These are phyloP conservation scores for Pangasianodon hypophthalmus DNA, from an alignment of 2,113 vertebrate species.

Conservation along the genomic window DNA sequence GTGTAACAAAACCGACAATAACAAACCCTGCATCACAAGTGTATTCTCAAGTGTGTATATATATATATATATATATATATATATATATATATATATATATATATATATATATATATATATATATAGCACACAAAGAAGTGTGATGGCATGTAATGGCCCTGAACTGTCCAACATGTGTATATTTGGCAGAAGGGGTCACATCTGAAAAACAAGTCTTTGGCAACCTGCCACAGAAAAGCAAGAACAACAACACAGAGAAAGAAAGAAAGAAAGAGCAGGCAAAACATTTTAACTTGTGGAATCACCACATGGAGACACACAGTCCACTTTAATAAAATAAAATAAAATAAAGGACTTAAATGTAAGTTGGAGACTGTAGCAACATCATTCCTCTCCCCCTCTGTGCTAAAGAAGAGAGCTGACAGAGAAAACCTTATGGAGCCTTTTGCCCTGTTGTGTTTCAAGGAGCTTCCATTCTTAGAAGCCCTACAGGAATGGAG, in stretches of 20 bases:
- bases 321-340: constrained; percentile 8
- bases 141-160: background rate
- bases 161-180: background rate
- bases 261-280: background rate
- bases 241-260: background rate
- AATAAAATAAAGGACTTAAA: background rate
- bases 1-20: background rate
- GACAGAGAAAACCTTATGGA: background rate
- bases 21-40: background rate
- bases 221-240: background rate
- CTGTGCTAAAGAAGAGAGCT: background rate
- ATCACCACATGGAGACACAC: background rate
- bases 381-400: background rate
- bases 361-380: background rate
- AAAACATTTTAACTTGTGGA: background rate
- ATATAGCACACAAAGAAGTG: no score
- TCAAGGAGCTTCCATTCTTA: constrained; percentile 14
- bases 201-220: constrained; percentile 3
- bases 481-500: background rate
- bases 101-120: background rate
- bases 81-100: background rate
- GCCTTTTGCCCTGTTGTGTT: background rate
- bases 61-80: background rate
- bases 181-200: background rate
- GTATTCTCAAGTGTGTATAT: background rate